Percentiles rank a stretch among this genome's conserved stretches.
Evolutionary conservation across 2,888 invertebrate species (phyloP).

Genomic region (Heliconius erato): DNA sequence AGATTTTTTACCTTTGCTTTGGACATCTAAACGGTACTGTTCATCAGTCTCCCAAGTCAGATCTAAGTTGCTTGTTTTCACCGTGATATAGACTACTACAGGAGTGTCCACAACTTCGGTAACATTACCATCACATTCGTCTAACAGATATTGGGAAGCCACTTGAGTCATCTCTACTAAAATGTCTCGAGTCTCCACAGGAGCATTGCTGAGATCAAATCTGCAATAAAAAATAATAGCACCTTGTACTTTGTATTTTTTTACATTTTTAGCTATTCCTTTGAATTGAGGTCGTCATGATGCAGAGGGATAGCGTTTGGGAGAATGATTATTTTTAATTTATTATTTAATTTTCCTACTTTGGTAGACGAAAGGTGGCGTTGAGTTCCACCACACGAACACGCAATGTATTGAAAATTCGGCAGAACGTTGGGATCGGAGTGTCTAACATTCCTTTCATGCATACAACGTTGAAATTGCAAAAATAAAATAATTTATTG

Average conservation of each 20-base stretch:
- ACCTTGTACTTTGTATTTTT: background rate
- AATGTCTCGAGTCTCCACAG: slow-evolving; percentile 77
- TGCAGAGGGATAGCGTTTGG: too few species aligned
- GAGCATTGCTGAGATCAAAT: slow-evolving; percentile 83
- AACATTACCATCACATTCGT: slow-evolving; percentile 84
- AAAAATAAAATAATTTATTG: too few species aligned
- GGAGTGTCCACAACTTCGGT: slow-evolving; percentile 79
- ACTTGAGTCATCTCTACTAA: slow-evolving; percentile 85
- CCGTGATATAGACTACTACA: slow-evolving; percentile 85
- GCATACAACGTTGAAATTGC: too few species aligned
- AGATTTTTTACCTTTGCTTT: slow-evolving; percentile 80
- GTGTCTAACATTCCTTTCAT: too few species aligned
- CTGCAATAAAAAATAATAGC: slow-evolving; percentile 58
- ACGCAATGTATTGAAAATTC: too few species aligned
- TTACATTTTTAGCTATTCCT: too few species aligned
- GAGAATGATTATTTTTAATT: too few species aligned
- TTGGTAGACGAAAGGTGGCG: too few species aligned
- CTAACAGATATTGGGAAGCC: slow-evolving; percentile 84
- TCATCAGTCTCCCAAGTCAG: slow-evolving; percentile 90
- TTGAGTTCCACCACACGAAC: too few species aligned
- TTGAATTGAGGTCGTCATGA: too few species aligned
- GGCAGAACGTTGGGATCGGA: too few species aligned
- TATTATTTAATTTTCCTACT: too few species aligned
- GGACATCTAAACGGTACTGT: slow-evolving; percentile 87
- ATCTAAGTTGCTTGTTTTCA: slow-evolving; percentile 77